Evolutionary conservation across 2,888 invertebrate genomes (phyloP).

Genomic region (Lasioglossum oenotherae): DNA sequence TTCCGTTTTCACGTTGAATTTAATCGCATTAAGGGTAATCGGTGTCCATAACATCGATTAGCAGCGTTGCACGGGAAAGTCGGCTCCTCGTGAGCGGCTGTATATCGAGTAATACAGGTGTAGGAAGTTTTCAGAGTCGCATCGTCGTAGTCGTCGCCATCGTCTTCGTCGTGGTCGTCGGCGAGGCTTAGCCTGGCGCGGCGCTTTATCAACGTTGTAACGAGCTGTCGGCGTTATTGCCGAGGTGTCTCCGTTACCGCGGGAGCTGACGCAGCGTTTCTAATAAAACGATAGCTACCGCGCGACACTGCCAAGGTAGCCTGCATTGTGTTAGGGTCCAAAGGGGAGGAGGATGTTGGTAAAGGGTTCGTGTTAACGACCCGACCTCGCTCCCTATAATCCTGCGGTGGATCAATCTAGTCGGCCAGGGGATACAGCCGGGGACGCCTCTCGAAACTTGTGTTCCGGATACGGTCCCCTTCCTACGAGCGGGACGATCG

Average conservation of each 20-base stretch:
- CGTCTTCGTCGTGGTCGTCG: constrained; percentile 35
- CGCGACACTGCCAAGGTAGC: constrained; percentile 58
- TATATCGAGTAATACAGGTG: constrained; percentile 22
- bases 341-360: constrained; percentile 63
- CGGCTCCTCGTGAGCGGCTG: background rate
- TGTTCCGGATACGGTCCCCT: background rate
- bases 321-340: constrained; percentile 72
- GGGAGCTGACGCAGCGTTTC: constrained; percentile 82
- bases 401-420: constrained; percentile 64
- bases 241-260: constrained; percentile 79
- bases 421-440: constrained; percentile 32
- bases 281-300: constrained; percentile 80
- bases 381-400: constrained; percentile 64
- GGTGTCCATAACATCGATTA: constrained; percentile 54
- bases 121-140: constrained; percentile 52
- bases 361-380: constrained; percentile 71
- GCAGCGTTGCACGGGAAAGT: constrained; percentile 36
- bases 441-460: constrained; percentile 29
- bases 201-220: constrained; percentile 83
- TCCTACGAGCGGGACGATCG: constrained; percentile 15
- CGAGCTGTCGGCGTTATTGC: constrained; percentile 83
- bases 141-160: constrained; percentile 1
- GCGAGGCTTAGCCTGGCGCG: constrained; percentile 64
- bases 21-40: constrained; percentile 60
- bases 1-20: constrained; percentile 32